Conservation (phyloP, 2,888 invertebrate genomes). For the Emmelina monodactyla region DNA sequence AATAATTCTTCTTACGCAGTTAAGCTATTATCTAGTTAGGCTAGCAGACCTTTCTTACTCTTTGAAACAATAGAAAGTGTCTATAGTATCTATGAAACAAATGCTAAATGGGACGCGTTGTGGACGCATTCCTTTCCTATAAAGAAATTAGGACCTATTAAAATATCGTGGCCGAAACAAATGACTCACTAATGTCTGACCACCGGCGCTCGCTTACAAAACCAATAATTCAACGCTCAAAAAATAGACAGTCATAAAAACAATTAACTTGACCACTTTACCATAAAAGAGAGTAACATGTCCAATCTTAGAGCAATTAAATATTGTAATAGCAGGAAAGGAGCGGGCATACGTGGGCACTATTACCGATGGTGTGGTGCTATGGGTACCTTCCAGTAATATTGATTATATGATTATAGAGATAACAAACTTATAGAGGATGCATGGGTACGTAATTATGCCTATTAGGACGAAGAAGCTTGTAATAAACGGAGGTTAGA, state of each 20-base stretch:
- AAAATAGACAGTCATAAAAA: slow-evolving; percentile 61
- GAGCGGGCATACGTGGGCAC: slow-evolving; percentile 35
- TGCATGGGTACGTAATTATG: background rate
- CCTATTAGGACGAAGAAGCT: background rate
- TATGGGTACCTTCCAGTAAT: slow-evolving; percentile 22
- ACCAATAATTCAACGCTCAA: slow-evolving; percentile 41
- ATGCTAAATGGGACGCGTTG: background rate
- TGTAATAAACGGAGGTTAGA: too few relatives aligned
- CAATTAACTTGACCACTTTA: slow-evolving; percentile 61
- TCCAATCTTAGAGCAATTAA: slow-evolving; percentile 58
- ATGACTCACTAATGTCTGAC: slow-evolving; percentile 39
- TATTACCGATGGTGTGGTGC: slow-evolving; percentile 18
- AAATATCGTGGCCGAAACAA: slow-evolving; percentile 31
- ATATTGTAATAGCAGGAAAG: slow-evolving; percentile 57
- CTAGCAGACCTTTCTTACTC: too few relatives aligned
- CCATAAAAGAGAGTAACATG: slow-evolving; percentile 59
- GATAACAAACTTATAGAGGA: slow-evolving; percentile 18
- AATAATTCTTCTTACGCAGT: too few relatives aligned
- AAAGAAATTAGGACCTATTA: slow-evolving; percentile 28
- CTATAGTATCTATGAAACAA: too few relatives aligned
- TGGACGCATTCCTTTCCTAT: slow-evolving; percentile 5
- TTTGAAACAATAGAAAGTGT: too few relatives aligned
- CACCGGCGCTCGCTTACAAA: slow-evolving; percentile 44
- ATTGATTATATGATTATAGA: slow-evolving; percentile 26
- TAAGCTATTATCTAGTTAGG: too few relatives aligned